phyloP scores from a whole-genome alignment of 2,113 vertebrate species.

The Podarcis raffonei region DNA sequence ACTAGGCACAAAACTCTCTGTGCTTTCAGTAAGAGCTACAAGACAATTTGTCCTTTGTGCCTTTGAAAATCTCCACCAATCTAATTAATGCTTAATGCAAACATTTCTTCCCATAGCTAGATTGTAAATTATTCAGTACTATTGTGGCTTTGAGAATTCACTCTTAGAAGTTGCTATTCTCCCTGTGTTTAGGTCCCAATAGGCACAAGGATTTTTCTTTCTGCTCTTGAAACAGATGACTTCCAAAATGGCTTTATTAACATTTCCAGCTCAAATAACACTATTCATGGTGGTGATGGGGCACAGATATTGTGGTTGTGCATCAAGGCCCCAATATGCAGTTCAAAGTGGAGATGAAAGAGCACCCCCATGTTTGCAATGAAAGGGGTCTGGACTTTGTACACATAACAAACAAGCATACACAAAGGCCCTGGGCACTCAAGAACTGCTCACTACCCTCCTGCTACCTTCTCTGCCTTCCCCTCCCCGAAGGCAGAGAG shows the following conservation, averaged over 20 bases:
- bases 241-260: not conserved
- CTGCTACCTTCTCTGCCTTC: not conserved
- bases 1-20: not conserved
- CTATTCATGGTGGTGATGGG: not conserved
- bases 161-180: conserved; percentile 21
- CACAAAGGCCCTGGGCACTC: not conserved
- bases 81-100: conserved; percentile 21
- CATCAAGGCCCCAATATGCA: too few relatives aligned
- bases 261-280: not conserved
- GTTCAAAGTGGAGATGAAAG: not conserved
- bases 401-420: not conserved
- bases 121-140: conserved; percentile 30
- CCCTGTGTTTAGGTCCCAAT: not conserved
- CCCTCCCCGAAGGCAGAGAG: not conserved
- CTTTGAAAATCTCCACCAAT: conserved; percentile 24
- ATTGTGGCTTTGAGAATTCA: conserved; percentile 1
- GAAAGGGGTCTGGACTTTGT: not conserved
- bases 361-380: not conserved
- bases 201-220: not conserved
- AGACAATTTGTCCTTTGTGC: conserved; percentile 3
- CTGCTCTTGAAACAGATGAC: not conserved
- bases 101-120: conserved; percentile 21
- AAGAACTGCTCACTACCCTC: not conserved
- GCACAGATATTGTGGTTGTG: not conserved
- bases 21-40: conserved; percentile 10